Evolutionary conservation across 2,888 invertebrate species (phyloP), one percentile per base, ranked within the genome.

Genomic region (Eupithecia centaureata): DNA sequence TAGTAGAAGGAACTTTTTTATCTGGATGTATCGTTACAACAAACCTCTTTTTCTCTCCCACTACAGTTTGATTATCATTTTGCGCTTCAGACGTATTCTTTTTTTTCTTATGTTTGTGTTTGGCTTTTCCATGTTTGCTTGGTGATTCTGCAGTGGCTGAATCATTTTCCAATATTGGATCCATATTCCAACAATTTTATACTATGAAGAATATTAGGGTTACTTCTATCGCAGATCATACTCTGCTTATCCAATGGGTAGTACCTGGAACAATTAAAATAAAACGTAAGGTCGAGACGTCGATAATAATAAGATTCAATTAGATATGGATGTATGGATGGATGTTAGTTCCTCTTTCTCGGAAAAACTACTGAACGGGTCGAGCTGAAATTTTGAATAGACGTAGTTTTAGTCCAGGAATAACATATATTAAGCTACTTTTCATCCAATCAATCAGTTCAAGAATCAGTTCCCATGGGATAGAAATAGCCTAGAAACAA

Each of bases 131-230:
- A 85, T 86, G 86, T 79, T 89, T 92, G 13, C 80, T 81, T 28
- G 89, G 86, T 58, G 91, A 87, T 65, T 91, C 92, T 56, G 89
- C 82, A 59, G 89, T 83, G 67, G 90, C 89, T 70, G 88, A 84
- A 84, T 93, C 93, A 87, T 92, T 93, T 90, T 93, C 93, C 85
- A 93, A 83, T 78, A 93, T 93, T 75, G 93, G 93, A 86, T 93
- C 92, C 93, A 93, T 93, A 72, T 81, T 82, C 77, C 79, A 80
- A 77, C 74, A 70, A 75, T 71, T 70, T 76, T 76, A 71, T 82
- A 76, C 68, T 78, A 78, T 64, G 72, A 73, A 78, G 67, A 74
- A 76, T 81, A 78, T 70, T 70, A 72, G 76, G 78, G 82, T 81
- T 83, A 85, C 82, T 84, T 85, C 81, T 86, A 82, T 77, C 79